A percentile compares a stretch with the other conserved stretches of the same genome.
These are phyloP conservation scores for Enteromius radiatus DNA, from an alignment of 2,797 vertebrate genomes.

Conservation along the genomic window DNA sequence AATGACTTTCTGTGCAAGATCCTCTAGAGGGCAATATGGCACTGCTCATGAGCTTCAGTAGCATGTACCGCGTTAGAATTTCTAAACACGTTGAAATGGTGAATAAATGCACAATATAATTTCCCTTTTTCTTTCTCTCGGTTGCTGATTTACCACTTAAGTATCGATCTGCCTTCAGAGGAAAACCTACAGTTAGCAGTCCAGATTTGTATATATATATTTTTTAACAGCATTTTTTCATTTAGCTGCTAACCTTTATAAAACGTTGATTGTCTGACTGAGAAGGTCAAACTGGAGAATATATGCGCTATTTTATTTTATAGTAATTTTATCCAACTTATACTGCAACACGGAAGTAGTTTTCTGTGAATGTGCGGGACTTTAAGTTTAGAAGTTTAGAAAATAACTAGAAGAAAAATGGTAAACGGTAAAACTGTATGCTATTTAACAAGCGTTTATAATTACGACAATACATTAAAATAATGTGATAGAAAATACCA, in stretches of 20 bases:
- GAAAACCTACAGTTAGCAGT: neutral
- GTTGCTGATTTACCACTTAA: neutral
- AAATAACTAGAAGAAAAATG: neutral
- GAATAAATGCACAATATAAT: neutral
- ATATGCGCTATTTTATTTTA: slow-evolving; percentile 1
- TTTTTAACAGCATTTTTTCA: neutral
- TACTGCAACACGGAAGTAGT: neutral
- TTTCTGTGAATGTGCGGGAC: neutral
- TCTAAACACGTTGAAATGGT: neutral
- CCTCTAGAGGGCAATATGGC: slow-evolving; percentile 25
- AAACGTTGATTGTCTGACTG: neutral
- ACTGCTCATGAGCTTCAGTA: neutral
- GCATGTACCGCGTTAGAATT: neutral
- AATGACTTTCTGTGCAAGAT: neutral
- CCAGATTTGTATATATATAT: neutral
- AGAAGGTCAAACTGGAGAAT: neutral
- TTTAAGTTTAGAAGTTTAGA: no score
- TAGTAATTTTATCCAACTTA: neutral
- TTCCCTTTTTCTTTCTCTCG: neutral
- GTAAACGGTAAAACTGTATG: neutral
- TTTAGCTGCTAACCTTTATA: neutral
- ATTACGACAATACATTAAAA: neutral
- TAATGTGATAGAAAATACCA: neutral
- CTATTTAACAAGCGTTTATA: neutral
- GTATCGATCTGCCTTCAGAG: neutral